phyloP scores from a whole-genome alignment of 1,140 invertebrate species.

The Ceratosolen fusciceps region DNA sequence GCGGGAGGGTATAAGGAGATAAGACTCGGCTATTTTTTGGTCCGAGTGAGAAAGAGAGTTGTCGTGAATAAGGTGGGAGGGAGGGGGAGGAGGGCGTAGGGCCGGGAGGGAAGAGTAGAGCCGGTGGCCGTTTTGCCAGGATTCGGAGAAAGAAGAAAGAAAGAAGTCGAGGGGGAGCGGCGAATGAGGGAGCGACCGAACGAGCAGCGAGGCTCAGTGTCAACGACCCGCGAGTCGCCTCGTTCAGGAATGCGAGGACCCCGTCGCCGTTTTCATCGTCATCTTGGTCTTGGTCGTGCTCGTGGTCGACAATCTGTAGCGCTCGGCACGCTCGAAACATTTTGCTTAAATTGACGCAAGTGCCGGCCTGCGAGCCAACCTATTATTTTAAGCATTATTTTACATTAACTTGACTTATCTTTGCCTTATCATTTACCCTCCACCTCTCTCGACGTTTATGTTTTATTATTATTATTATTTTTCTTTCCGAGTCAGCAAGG shows the following conservation, averaged over 20 bases:
- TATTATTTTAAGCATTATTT: neutral
- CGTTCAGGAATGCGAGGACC: conserved; percentile 45
- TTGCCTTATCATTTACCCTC: no score
- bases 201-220: neutral
- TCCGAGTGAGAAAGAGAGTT: neutral
- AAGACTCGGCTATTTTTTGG: no score
- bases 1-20: neutral
- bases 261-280: neutral
- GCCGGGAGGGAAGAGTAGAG: neutral
- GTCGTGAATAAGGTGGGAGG: neutral
- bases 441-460: no score
- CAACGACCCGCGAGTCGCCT: conserved; percentile 28
- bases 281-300: neutral
- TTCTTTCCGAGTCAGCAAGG: no score
- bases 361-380: neutral
- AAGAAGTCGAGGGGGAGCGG: neutral
- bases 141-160: conserved; percentile 41
- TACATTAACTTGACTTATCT: neutral
- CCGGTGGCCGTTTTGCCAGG: neutral
- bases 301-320: neutral
- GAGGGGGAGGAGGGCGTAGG: neutral
- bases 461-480: no score
- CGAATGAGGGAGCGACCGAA: neutral
- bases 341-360: neutral
- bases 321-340: neutral